Conservation (phyloP, 2,797 vertebrate genomes). For the Leuciscus waleckii region DNA sequence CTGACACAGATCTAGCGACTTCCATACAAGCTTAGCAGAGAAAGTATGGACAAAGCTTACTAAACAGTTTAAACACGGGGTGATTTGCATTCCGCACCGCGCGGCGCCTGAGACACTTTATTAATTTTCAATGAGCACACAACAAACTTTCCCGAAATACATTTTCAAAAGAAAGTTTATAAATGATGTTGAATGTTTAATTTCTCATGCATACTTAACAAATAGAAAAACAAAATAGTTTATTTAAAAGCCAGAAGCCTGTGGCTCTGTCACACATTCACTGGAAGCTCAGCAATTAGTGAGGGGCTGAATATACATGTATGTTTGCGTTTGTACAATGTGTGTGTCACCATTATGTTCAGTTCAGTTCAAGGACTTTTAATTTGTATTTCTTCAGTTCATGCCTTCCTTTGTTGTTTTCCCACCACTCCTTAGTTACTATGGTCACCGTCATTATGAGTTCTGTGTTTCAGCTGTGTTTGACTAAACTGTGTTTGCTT, state of each 20-base stretch:
- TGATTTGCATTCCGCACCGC: slow-evolving; percentile 18
- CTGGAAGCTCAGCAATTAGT: background rate
- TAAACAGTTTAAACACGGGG: slow-evolving; percentile 10
- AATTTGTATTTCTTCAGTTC: too few relatives aligned
- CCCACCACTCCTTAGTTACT: too few relatives aligned
- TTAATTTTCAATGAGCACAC: slow-evolving; percentile 42
- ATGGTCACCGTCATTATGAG: too few relatives aligned
- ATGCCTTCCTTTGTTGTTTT: too few relatives aligned
- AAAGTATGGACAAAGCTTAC: background rate
- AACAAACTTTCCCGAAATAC: slow-evolving; percentile 24
- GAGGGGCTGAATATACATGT: background rate
- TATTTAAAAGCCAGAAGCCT: slow-evolving; percentile 19
- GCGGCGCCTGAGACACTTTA: slow-evolving; percentile 2
- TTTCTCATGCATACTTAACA: slow-evolving; percentile 33
- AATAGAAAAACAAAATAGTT: slow-evolving; percentile 13
- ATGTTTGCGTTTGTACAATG: background rate
- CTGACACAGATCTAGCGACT: background rate
- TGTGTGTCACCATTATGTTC: too few relatives aligned
- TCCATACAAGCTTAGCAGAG: background rate
- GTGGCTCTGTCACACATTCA: background rate
- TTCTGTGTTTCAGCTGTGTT: too few relatives aligned
- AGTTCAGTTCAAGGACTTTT: too few relatives aligned
- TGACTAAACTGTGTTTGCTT: too few relatives aligned
- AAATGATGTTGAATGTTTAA: slow-evolving; percentile 27
- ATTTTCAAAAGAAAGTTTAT: slow-evolving; percentile 25